Percentiles rank a stretch among this genome's conserved stretches.
Conservation (phyloP, 2,888 invertebrate genomes). For the Uropetala carovei region DNA sequence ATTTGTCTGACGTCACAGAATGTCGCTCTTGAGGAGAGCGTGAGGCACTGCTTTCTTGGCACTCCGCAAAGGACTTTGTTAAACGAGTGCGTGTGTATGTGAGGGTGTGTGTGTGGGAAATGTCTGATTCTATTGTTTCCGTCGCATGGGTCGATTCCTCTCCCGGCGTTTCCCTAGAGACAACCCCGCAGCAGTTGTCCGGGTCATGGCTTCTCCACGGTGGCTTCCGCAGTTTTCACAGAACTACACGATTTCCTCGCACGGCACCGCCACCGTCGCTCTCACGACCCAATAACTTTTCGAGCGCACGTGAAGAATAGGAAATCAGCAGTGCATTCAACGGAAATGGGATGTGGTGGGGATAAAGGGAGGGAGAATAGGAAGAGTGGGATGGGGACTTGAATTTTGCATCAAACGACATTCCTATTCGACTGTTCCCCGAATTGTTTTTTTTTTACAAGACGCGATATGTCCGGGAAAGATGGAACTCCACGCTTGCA, state of each 20-base stretch:
- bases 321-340: not conserved
- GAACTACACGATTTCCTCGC: not conserved
- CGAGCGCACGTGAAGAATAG: not conserved
- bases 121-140: constrained; percentile 40
- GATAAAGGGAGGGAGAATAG: not conserved
- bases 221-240: constrained; percentile 23
- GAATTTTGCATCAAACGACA: not conserved
- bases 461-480: not conserved
- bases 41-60: constrained; percentile 42
- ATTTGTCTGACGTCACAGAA: not conserved
- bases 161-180: not conserved
- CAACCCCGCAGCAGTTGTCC: constrained; percentile 33
- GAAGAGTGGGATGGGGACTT: not conserved
- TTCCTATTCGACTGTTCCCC: not conserved
- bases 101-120: constrained; percentile 39
- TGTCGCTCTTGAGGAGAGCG: not conserved
- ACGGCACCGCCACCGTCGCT: constrained; percentile 36
- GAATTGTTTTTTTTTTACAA: not conserved
- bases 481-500: not conserved
- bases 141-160: not conserved
- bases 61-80: constrained; percentile 21
- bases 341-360: not conserved
- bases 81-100: constrained; percentile 34
- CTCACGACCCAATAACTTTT: not conserved
- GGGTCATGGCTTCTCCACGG: constrained; percentile 43